These are phyloP conservation scores for Procavia capensis DNA, from an alignment of 2,113 vertebrate species.

Conservation along the genomic window DNA sequence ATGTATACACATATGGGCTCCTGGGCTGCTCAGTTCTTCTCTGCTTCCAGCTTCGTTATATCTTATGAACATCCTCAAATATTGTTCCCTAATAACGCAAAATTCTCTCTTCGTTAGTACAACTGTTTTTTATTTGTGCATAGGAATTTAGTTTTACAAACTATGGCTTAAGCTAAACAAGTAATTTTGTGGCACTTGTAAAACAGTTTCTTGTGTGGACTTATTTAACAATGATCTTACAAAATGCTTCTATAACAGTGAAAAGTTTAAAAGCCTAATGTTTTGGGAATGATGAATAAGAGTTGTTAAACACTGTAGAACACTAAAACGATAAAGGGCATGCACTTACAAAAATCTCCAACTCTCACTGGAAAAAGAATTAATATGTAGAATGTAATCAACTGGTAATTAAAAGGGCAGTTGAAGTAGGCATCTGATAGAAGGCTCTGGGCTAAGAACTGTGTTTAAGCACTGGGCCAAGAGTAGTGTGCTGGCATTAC, in stretches of 20 bases:
- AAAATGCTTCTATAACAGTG: slow-evolving; percentile 15
- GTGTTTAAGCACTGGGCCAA: neutral
- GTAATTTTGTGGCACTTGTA: neutral
- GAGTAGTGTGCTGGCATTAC: rapidly evolving
- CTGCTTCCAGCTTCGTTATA: neutral
- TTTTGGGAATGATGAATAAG: slow-evolving; percentile 35
- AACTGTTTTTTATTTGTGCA: neutral
- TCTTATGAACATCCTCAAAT: neutral
- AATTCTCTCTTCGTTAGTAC: neutral
- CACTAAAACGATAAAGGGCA: neutral
- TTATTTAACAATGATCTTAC: neutral
- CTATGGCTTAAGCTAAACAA: slow-evolving; percentile 12
- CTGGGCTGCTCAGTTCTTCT: neutral
- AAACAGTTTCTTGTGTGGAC: slow-evolving; percentile 31
- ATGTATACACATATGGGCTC: neutral
- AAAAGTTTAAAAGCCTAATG: slow-evolving; percentile 50
- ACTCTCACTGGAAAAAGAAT: neutral
- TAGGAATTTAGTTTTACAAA: neutral
- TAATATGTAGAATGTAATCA: neutral
- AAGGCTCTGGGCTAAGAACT: neutral
- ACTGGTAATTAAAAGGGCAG: neutral
- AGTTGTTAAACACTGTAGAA: neutral
- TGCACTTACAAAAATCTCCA: neutral
- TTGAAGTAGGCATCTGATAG: neutral
- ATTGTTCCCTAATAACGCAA: neutral